Evolutionary conservation across 92 coral and sea anemone species (phyloP), one percentile per base, ranked within the genome.

Genomic region (Porites cylindrica): DNA sequence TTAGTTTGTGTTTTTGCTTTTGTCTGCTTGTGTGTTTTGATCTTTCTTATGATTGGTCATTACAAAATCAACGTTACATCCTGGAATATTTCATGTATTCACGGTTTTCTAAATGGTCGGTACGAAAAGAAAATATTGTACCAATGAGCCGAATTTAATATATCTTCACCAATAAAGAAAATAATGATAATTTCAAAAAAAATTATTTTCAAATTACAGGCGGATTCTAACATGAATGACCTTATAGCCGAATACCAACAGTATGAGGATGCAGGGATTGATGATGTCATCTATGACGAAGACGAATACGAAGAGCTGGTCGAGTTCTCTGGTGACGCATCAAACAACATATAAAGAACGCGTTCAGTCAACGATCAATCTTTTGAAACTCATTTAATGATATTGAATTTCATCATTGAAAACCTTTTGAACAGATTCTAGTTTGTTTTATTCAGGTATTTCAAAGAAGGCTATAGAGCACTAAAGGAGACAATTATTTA

Each of bases 211-310:
- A 10, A 76, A 66, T 89, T 80, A 6, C 81, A 96, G 99, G 99
- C 99, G 23, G 99, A 96, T 79, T 96, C 99, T n/a, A 96, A 96
- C 82, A 91, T 96, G 83, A 96, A 95, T 80, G 99, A 96, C 79
- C 92, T 96, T 56, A 92, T 96, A 21, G 92, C 96, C 3, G 99
- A 96, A 79, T 96, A 96, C 79, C 99, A 96, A 61, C 99, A 96
- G 62, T 95, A 96, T 85, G 94, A 95, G 51, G 98, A 93, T 62
- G 91, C 91, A 2, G 92, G 95, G 17, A 51, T 78, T 3, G 92
- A 93, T n/a, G 96, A 93, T 18, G 92, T 56, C 79, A 85, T 86
- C n/a, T 88, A 78, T 20, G 81, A 91, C 80, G 95, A 95, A 20
- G 96, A 89, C 8, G 94, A 92, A 18, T 85, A 77, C 64, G 98